Base-by-base conservation (phyloP, 1,140 invertebrate species). In the Halesus radiatus region DNA sequence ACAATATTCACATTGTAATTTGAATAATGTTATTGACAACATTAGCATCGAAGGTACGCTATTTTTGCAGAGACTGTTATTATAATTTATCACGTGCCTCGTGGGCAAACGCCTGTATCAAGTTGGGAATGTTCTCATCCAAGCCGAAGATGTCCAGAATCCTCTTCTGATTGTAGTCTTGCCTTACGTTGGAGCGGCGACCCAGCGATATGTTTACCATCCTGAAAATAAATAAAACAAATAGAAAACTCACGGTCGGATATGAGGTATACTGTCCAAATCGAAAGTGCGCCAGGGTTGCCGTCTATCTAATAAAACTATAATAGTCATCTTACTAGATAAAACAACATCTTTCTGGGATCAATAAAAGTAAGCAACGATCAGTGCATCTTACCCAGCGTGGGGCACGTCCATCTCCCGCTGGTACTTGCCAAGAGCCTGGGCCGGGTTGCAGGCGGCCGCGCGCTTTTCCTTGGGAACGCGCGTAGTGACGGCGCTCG, bases 101-200 rank as follows among this genome's bases (percentile, higher is more conserved):
- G 37, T 50, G 15, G n/a, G 75, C 74, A 68, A 83, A 83, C 15
- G 62, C 72, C n/a, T 73, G 50, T 5, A 83, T 80, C 6, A 83
- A 37, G 56, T 80, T 54, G 22, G 77, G 77, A 16, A 83, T 54
- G 26, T 77, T 56, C 37, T 81, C 80, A 52, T 83, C 80, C 16
- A 81, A 79, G 45, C 82, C 82, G 22, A 78, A 29, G 22, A 83
- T 81, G 64, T 83, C 82, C 37, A 81, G 72, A n/a, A 83, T 78
- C 52, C 82, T 78, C 62, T 68, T 66, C 50, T 26, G 37, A 64
- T 68, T 66, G 62, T 66, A 54, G 50, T 68, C 60, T 53, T 26
- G 22, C 22, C 62, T 53, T 8, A 54, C 62, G 5, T 37, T 66
- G 62, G 50, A 56, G 15, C 26, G 54, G 58, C 75, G 50, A 56